phyloP scores from a whole-genome alignment of 2,888 invertebrate species.

The Leucoptera coffeella region DNA sequence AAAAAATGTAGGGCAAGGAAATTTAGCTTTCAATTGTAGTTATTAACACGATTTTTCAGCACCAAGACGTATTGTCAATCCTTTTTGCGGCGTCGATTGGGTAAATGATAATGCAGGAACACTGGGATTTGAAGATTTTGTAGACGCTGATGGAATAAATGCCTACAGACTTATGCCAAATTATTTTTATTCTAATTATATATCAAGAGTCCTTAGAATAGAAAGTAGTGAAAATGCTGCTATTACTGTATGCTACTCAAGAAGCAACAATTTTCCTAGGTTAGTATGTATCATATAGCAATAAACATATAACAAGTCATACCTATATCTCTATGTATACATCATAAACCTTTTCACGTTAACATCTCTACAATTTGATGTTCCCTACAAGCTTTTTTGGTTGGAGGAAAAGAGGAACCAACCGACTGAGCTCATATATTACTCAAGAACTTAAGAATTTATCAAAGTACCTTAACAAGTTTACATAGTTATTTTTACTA shows the following conservation, averaged over 20 bases:
- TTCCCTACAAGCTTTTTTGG: too few relatives aligned
- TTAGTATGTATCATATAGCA: slow-evolving; percentile 3
- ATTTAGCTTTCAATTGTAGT: too few relatives aligned
- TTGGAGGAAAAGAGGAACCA: too few relatives aligned
- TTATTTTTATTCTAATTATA: slow-evolving; percentile 47
- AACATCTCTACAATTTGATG: too few relatives aligned
- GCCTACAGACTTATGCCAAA: slow-evolving; percentile 57
- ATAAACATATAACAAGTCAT: too few relatives aligned
- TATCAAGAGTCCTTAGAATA: slow-evolving; percentile 27
- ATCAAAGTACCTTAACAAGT: too few relatives aligned
- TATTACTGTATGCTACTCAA: slow-evolving; percentile 53
- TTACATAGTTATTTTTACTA: too few relatives aligned
- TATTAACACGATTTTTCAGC: slow-evolving; percentile 25
- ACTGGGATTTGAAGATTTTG: slow-evolving; percentile 31
- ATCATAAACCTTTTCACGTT: too few relatives aligned
- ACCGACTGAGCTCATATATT: too few relatives aligned
- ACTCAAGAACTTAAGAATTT: too few relatives aligned
- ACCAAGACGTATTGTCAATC: slow-evolving; percentile 45
- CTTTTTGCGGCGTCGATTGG: slow-evolving; percentile 36
- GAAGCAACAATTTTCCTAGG: slow-evolving; percentile 14
- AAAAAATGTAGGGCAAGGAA: too few relatives aligned
- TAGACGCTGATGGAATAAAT: slow-evolving; percentile 45
- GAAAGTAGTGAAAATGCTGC: slow-evolving; percentile 29
- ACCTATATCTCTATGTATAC: too few relatives aligned
- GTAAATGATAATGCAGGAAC: slow-evolving; percentile 17